Evolutionary conservation across 2,888 invertebrate species (phyloP).

Genomic region (Psococerastis gibbosa): DNA sequence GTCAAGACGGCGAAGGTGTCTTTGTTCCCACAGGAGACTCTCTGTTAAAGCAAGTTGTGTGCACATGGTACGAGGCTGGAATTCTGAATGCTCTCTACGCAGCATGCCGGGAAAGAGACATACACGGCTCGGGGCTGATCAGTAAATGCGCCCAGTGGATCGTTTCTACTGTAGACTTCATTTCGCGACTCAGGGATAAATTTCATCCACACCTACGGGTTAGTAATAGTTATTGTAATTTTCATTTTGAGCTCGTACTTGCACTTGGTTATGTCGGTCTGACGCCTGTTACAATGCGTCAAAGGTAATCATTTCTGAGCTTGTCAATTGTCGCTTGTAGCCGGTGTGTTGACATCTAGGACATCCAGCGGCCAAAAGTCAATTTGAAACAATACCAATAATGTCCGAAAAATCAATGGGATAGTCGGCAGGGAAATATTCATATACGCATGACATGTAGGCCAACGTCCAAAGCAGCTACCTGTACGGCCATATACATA

Average conservation of each 20-base stretch:
- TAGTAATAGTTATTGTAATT: conserved; percentile 4
- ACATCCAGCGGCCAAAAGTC: too few species aligned
- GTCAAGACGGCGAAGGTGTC: background rate
- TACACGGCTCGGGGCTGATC: conserved; percentile 8
- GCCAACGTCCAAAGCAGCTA: too few species aligned
- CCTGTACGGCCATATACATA: too few species aligned
- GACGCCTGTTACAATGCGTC: too few species aligned
- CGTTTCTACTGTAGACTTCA: conserved; percentile 11
- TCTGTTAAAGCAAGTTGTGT: background rate
- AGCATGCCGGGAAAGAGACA: conserved; percentile 25
- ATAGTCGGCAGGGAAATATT: too few species aligned
- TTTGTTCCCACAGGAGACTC: background rate
- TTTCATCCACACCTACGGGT: conserved; percentile 12
- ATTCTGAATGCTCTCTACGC: conserved; percentile 45
- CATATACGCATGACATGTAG: too few species aligned
- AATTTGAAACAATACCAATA: too few species aligned
- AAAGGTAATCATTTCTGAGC: too few species aligned
- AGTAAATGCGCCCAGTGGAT: conserved; percentile 13
- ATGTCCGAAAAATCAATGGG: too few species aligned
- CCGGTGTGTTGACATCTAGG: too few species aligned
- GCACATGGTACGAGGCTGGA: conserved; percentile 40
- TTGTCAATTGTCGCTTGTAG: too few species aligned
- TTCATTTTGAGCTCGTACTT: conserved; percentile 12
- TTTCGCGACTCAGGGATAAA: conserved; percentile 2
- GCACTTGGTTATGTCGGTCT: too few species aligned